Base-by-base conservation (phyloP, 1,140 invertebrate species). In the Tetragonula clypearis region DNA sequence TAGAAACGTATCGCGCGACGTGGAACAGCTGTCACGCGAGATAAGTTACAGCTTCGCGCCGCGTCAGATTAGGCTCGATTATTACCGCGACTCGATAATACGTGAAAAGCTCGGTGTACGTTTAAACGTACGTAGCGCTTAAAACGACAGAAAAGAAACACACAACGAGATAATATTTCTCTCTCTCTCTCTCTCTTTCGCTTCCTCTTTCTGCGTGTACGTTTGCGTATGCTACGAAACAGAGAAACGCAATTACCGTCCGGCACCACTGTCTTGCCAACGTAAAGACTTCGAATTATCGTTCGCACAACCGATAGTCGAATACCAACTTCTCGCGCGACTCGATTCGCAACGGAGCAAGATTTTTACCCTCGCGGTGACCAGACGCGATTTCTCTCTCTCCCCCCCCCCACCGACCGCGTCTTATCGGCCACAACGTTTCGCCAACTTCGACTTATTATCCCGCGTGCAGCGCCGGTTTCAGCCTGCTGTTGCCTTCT, bases 11-110 rank as follows among this genome's bases (percentile, higher is more conserved):
- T 85, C 58, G 77, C 78, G 77, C 69, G 60, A 60, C 65, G 66
- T 56, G 56, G 71, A 85, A 73, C 78, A 85, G 78, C 83, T 81
- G 83, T 85, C 83, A 66, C 78, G 77, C 83, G 78, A 80, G 83
- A 81, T 85, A 85, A 85, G 83, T 58, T 49, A 30, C 26, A 74
- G 49, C 71, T 71, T 84, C 53, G 82, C 80, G 41, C 26, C 19
- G 26, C 53, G 73, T 77, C 66, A 55, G 82, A 79, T 84, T 82
- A 75, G 58, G 26, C 26, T 74, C 53, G 71, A 75, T 75, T 84
- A 72, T 79, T 68, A 26, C 81, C 68, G n/a, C 65, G 55, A 68
- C 30, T 82, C 65, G 72, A 82, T 82, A 82, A 66, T 66, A 56
- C 30, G 74, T n/a, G 62, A 58, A 41, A 55, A 41, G n/a, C n/a